These are phyloP conservation scores for Tetramorium parvispinum DNA, from an alignment of 1,140 invertebrate genomes.

Conservation along the genomic window DNA sequence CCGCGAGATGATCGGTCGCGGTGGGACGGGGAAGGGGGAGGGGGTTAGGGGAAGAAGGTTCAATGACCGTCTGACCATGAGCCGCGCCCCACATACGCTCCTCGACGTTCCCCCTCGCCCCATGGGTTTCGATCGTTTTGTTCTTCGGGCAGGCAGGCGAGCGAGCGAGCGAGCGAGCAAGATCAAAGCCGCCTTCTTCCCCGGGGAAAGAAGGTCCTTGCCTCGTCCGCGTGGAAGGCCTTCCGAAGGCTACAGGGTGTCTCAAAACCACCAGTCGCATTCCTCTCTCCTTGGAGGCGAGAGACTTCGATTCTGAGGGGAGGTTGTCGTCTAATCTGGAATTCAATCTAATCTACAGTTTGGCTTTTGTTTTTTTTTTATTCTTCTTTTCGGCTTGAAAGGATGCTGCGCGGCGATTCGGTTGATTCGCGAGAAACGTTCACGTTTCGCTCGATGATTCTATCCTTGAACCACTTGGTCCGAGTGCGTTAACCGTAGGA, in stretches of 20 bases:
- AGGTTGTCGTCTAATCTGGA: background rate
- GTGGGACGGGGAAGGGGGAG: conserved; percentile 37
- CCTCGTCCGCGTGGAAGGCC: conserved; percentile 64
- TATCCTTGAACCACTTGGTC: conserved; percentile 45
- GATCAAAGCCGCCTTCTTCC: conserved; percentile 74
- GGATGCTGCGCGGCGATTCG: background rate
- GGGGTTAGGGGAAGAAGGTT: conserved; percentile 69
- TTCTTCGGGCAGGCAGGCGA: conserved; percentile 30
- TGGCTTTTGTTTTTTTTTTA: background rate
- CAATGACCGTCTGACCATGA: conserved; percentile 84
- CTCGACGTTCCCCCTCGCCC: conserved; percentile 40
- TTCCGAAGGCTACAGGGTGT: conserved; percentile 42
- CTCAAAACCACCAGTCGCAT: background rate
- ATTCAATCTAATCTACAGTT: background rate
- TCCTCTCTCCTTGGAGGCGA: background rate
- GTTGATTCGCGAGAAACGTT: background rate
- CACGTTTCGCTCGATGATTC: background rate
- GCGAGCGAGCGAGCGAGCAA: conserved; percentile 56
- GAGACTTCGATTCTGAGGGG: background rate
- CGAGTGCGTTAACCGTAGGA: conserved; percentile 51
- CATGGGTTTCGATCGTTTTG: conserved; percentile 71
- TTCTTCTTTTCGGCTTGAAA: background rate
- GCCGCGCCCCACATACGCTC: conserved; percentile 81
- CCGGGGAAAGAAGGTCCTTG: conserved; percentile 71
- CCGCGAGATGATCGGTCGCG: conserved; percentile 70